Evolutionary conservation across 2,888 invertebrate species (phyloP).

Genomic region (Sphaerophoria taeniata): DNA sequence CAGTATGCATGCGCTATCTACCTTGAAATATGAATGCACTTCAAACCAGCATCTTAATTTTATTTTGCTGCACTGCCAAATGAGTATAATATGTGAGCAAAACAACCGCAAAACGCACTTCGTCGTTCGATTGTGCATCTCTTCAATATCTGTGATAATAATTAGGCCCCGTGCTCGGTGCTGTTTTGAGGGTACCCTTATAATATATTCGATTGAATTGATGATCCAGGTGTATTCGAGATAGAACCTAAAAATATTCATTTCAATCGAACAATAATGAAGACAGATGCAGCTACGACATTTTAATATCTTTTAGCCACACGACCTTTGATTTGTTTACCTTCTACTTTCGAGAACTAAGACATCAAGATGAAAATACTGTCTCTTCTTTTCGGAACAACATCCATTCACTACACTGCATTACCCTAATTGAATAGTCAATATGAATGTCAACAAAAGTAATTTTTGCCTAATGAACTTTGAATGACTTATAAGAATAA

Average conservation of each 20-base stretch:
- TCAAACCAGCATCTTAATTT: slow-evolving; percentile 35
- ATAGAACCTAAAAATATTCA: slow-evolving; percentile 39
- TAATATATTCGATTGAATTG: slow-evolving; percentile 29
- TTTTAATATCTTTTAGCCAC: slow-evolving; percentile 51
- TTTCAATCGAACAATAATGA: slow-evolving; percentile 48
- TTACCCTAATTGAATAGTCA: slow-evolving; percentile 71
- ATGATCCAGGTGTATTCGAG: slow-evolving; percentile 51
- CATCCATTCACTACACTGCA: slow-evolving; percentile 53
- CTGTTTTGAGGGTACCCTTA: slow-evolving; percentile 58
- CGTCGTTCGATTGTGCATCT: slow-evolving; percentile 36
- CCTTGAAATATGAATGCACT: neutral
- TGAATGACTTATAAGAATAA: slow-evolving; percentile 54
- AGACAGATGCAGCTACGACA: slow-evolving; percentile 51
- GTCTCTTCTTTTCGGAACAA: slow-evolving; percentile 35
- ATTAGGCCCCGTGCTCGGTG: slow-evolving; percentile 17
- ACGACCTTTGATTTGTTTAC: slow-evolving; percentile 63
- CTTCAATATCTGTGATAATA: slow-evolving; percentile 19
- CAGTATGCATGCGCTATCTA: neutral
- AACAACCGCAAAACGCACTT: slow-evolving; percentile 37
- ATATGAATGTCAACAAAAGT: slow-evolving; percentile 63
- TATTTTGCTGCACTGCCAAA: slow-evolving; percentile 14
- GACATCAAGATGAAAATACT: slow-evolving; percentile 27
- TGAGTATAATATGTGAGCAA: slow-evolving; percentile 10
- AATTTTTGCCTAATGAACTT: slow-evolving; percentile 70
- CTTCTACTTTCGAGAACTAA: neutral